Evolutionary conservation across 2,113 vertebrate species (phyloP), one percentile per base, ranked within the genome.

Genomic region (Brachirus orientalis): DNA sequence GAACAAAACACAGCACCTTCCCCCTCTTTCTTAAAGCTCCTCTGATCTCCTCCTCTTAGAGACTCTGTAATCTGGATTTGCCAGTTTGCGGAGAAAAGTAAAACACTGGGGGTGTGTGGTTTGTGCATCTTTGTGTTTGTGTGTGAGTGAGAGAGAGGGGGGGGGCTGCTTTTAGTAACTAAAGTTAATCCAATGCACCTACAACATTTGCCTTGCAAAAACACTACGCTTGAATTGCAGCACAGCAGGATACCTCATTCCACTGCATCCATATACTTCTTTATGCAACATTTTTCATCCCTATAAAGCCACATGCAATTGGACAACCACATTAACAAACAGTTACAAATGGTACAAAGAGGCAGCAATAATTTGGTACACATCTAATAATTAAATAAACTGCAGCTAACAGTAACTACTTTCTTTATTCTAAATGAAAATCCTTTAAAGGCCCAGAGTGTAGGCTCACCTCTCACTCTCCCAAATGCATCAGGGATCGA

Each of bases 11-110:
- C 14, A 40, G 52, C 54, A 61, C 54, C 72, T 61, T 48, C 82
- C 68, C 53, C 58, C 62, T 64, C 69, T 69, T 74, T 47, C 38
- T 48, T 52, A 86, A 83, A 86, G 80, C 83, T 75, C 64, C 40
- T 77, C 57, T 86, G 75, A 88, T 88, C 87, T 84, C 65, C 63
- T 79, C 60, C 72, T 61, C 72, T 72, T 62, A 77, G 58, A 80
- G 60, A 54, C 51, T 72, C 62, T 57, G 16, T 89, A 91, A 89
- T 90, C 77, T 87, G 80, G 87, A 87, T 84, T 88, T 84, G 55
- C 37, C 69, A 71, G 70, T 72, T 79, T 74, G 72, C 54, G 63
- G 37, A 65, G 53, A 77, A 79, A 77, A 82, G 51, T 73, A 76
- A 74, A 84, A 80, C 74, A 75, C 51, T 16, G 16, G 28, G 52